Evolutionary conservation across 1,140 invertebrate genomes (phyloP).

Genomic region (Popillia japonica): DNA sequence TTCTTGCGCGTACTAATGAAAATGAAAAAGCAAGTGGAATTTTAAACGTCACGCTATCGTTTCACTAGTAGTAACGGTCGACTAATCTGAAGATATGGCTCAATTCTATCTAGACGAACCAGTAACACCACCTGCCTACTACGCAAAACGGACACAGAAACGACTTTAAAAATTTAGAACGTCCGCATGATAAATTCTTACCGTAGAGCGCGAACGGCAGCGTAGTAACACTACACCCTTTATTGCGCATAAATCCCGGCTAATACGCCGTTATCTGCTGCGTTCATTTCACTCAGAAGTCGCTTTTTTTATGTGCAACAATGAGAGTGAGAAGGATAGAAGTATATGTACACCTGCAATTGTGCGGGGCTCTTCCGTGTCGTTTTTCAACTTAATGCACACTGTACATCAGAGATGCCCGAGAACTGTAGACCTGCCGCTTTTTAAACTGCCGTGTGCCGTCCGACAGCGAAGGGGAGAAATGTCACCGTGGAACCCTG

Average conservation of each 20-base stretch:
- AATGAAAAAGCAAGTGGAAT: not conserved
- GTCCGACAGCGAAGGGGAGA: not conserved
- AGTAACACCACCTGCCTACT: not conserved
- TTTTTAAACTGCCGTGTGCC: constrained; percentile 15
- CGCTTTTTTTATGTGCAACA: not conserved
- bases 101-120: not conserved
- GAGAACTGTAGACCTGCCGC: not conserved
- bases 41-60: not conserved
- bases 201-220: not conserved
- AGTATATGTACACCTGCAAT: constrained; percentile 13
- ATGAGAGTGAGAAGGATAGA: not conserved
- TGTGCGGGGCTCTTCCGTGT: constrained; percentile 20
- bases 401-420: constrained; percentile 17
- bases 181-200: constrained; percentile 25
- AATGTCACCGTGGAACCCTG: not conserved
- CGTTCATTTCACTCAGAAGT: constrained; percentile 31
- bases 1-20: not conserved
- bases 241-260: constrained; percentile 29
- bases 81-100: constrained; percentile 3
- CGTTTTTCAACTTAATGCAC: constrained; percentile 33
- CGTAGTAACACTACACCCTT: constrained; percentile 33
- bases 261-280: constrained; percentile 28
- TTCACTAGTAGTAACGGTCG: not conserved
- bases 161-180: constrained; percentile 27
- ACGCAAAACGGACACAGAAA: not conserved